A percentile compares a stretch with the other conserved stretches of the same genome.
These are phyloP conservation scores for Scaptomyza montana DNA, from an alignment of 1,140 invertebrate species.

Conservation along the genomic window DNA sequence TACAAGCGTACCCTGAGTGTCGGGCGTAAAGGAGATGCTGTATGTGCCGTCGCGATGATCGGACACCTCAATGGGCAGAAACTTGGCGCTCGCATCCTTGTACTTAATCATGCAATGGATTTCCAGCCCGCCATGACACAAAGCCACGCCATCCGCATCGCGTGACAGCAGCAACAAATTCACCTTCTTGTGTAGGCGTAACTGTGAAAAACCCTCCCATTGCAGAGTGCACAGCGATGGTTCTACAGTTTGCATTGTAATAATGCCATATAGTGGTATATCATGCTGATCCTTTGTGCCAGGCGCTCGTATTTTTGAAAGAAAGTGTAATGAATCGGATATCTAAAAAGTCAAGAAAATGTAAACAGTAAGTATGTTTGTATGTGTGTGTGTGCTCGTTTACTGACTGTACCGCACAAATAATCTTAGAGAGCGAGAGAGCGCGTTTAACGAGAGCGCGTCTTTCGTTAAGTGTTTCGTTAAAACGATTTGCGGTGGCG, in stretches of 20 bases:
- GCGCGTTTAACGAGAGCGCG: too few relatives aligned
- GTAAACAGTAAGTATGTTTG: too few relatives aligned
- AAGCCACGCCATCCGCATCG: slow-evolving; percentile 85
- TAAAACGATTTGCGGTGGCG: too few relatives aligned
- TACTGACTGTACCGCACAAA: neutral
- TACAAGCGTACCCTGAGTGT: slow-evolving; percentile 86
- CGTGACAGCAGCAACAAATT: slow-evolving; percentile 84
- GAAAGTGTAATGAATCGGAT: slow-evolving; percentile 84
- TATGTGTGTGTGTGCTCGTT: too few relatives aligned
- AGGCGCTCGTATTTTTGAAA: slow-evolving; percentile 84
- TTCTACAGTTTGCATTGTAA: slow-evolving; percentile 86
- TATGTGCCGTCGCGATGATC: slow-evolving; percentile 87
- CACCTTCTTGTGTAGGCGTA: slow-evolving; percentile 84
- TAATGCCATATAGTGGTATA: slow-evolving; percentile 84
- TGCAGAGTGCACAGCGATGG: slow-evolving; percentile 85
- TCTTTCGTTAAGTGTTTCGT: too few relatives aligned
- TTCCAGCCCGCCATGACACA: slow-evolving; percentile 85
- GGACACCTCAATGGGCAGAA: slow-evolving; percentile 84
- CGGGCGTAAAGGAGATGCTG: slow-evolving; percentile 85
- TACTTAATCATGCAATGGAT: slow-evolving; percentile 84
- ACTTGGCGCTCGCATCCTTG: slow-evolving; percentile 77
- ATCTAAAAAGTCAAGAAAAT: slow-evolving; percentile 47
- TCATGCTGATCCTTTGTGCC: slow-evolving; percentile 77
- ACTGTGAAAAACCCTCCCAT: slow-evolving; percentile 84
- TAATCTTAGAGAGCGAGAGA: too few relatives aligned